These are phyloP conservation scores for Galeopsomyia nigrocyanea DNA, from an alignment of 2,888 invertebrate genomes.

Conservation along the genomic window DNA sequence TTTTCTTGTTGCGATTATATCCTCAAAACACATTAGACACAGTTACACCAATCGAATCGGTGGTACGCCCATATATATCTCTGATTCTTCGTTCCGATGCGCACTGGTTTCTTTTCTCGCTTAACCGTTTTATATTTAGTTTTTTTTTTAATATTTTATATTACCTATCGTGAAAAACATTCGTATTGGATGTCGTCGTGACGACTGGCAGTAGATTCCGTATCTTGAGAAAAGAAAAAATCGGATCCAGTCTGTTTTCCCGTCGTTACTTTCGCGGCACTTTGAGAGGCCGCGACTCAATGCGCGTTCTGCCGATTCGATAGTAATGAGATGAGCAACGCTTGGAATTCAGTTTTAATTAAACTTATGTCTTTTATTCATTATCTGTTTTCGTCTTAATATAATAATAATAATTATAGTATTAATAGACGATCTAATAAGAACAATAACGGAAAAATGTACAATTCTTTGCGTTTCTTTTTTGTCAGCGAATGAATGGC, in stretches of 20 bases:
- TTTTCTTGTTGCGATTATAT: slow-evolving; percentile 15
- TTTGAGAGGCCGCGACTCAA: slow-evolving; percentile 35
- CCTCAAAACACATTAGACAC: slow-evolving; percentile 28
- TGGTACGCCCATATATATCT: slow-evolving; percentile 40
- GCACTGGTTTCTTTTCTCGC: slow-evolving; percentile 35
- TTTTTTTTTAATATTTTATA: slow-evolving; percentile 17
- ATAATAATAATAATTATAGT: slow-evolving; percentile 53
- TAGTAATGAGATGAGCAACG: slow-evolving; percentile 44
- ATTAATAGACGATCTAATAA: slow-evolving; percentile 58
- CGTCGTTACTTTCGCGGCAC: slow-evolving; percentile 50
- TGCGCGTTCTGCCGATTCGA: slow-evolving; percentile 35
- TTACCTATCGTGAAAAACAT: slow-evolving; percentile 44
- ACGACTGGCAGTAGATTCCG: slow-evolving; percentile 63
- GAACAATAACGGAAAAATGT: slow-evolving; percentile 64
- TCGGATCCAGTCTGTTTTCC: slow-evolving; percentile 47
- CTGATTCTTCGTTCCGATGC: slow-evolving; percentile 45
- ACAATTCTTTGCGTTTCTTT: slow-evolving; percentile 57
- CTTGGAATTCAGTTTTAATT: slow-evolving; percentile 43
- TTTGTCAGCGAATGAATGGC: slow-evolving; percentile 48
- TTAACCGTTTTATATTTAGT: neutral
- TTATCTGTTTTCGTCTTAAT: slow-evolving; percentile 51
- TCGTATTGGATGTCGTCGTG: slow-evolving; percentile 55
- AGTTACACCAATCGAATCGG: slow-evolving; percentile 28
- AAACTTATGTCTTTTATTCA: slow-evolving; percentile 46
- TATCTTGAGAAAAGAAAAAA: slow-evolving; percentile 42